Evolutionary conservation across 2,797 vertebrate species (phyloP).

Genomic region (Macropus fuliginosus): DNA sequence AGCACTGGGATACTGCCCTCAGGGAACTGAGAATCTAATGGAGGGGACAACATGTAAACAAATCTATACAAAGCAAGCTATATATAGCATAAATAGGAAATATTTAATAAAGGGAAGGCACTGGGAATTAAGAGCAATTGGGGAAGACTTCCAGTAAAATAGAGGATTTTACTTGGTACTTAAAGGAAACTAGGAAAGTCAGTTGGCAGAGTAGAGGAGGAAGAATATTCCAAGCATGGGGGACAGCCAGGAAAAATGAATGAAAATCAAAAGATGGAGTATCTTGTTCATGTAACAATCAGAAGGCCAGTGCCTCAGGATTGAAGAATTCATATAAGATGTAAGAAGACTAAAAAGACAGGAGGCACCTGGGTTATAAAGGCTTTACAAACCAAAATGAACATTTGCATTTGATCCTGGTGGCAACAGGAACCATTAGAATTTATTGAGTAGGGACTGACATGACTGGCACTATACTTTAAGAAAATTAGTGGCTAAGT

Average conservation of each 20-base stretch:
- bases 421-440: background rate
- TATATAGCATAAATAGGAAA: background rate
- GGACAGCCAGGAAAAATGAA: background rate
- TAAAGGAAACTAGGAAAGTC: background rate
- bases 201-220: background rate
- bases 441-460: background rate
- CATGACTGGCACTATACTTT: background rate
- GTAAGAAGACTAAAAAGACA: too few species aligned
- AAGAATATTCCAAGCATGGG: background rate
- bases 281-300: too few species aligned
- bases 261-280: background rate
- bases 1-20: background rate
- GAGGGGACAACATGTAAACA: background rate
- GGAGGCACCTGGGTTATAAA: background rate
- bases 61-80: background rate
- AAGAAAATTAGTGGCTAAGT: background rate
- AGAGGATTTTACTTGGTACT: background rate
- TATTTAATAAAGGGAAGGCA: background rate
- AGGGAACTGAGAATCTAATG: background rate
- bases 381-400: background rate
- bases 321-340: too few species aligned
- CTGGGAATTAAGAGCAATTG: background rate
- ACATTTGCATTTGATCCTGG: background rate
- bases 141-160: background rate
- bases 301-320: background rate